Evolutionary conservation across 1,140 invertebrate species (phyloP).

Genomic region (Mylabris phalerata): DNA sequence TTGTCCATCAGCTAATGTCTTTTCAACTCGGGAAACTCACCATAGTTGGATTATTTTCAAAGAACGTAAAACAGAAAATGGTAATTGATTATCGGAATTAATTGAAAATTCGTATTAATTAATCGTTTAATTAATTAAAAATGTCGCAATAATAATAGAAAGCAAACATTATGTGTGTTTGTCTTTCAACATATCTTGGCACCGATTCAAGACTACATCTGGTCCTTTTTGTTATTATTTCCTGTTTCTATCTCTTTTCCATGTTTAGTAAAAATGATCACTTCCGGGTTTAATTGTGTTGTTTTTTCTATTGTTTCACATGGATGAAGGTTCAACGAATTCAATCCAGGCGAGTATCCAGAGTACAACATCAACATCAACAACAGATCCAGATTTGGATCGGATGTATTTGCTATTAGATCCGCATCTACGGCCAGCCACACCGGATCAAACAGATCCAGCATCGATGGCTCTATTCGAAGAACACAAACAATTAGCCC

Average conservation of each 20-base stretch:
- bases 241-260: conserved; percentile 2
- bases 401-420: conserved; percentile 51
- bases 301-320: neutral
- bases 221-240: too few relatives aligned
- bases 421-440: conserved; percentile 67
- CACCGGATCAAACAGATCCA: conserved; percentile 66
- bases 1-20: conserved; percentile 46
- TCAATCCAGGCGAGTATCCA: conserved; percentile 25
- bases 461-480: conserved; percentile 77
- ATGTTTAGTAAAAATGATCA: conserved; percentile 8
- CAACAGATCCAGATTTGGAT: conserved; percentile 54
- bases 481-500: conserved; percentile 71
- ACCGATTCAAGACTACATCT: conserved; percentile 1
- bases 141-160: too few relatives aligned
- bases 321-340: conserved; percentile 23
- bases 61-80: conserved; percentile 45
- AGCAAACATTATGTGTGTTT: neutral
- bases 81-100: conserved; percentile 12
- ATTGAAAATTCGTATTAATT: too few relatives aligned
- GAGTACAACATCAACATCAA: conserved; percentile 4
- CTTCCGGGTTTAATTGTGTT: neutral
- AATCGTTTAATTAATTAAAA: too few relatives aligned
- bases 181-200: conserved; percentile 9
- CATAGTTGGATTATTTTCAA: conserved; percentile 58
- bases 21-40: conserved; percentile 52